Base-by-base conservation (phyloP, 2,888 invertebrate species). In the Zhuqinia jingwanae region DNA sequence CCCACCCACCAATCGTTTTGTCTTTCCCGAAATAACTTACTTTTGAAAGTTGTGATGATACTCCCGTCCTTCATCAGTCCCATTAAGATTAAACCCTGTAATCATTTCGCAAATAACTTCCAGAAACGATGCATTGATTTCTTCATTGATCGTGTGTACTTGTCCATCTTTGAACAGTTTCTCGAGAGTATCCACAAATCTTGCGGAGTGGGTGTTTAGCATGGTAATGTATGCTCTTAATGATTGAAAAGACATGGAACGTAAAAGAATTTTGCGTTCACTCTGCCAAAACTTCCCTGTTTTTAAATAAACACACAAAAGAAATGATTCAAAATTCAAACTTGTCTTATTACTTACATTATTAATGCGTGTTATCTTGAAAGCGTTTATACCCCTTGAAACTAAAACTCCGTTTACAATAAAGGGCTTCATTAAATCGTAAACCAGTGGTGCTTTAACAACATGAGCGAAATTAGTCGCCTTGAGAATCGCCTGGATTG, bases 41-140 rank as follows among this genome's bases (percentile, higher is more conserved):
- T 20, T 60, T 60, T 75, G 60, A 50, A 82, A 82, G 36, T 82
- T 75, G 22, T 75, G 63, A 30, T 75, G 63, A 63, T 75, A 75
- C 15, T 63, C 27, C 3, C 17, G 1, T 1, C 25, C 53, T 53
- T 75, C 82, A 2, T 45, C 63, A 2, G 63, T 68, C 0, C 56
- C 47, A 15, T 50, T 15, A 1, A 56, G 60, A 22, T 75, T 47
- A 47, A 30, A 75, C 17, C 82, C 82, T 8, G 63, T 82, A 30
- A 82, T 75, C 75, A 75, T 75, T 42, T 82, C 82, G 36, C 76
- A 76, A 30, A 76, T 76, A 1, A 76, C 76, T 27, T 76, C 76
- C 76, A 76, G 20, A 56, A 76, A 76, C 25, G 30, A 13, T 13
- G 45, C 17, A n/a, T 81, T 81, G 11, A 81, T 70, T 58, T 70